Evolutionary conservation across 2,113 vertebrate genomes (phyloP).

Genomic region (Vombatus ursinus): DNA sequence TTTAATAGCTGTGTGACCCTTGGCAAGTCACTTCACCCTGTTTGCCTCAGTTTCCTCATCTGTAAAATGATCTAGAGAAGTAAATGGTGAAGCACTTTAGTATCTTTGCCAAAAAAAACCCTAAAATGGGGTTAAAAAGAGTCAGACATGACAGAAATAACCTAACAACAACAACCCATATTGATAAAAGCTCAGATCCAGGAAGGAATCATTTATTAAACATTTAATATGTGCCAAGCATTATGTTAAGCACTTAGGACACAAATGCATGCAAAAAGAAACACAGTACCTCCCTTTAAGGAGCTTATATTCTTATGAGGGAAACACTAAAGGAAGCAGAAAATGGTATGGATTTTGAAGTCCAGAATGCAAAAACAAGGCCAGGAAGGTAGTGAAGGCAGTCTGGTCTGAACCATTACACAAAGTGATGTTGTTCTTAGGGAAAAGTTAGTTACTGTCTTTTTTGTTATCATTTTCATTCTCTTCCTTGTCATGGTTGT

Average conservation of each 20-base stretch:
- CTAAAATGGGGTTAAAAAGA: no score
- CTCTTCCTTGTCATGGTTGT: background rate
- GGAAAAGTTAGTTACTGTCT: background rate
- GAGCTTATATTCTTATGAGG: background rate
- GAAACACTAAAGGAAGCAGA: background rate
- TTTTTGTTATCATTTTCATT: background rate
- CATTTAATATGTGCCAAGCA: background rate
- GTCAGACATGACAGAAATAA: no score
- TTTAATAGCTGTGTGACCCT: no score
- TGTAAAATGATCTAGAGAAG: no score
- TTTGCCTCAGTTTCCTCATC: no score
- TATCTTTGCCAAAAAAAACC: no score
- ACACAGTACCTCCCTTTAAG: background rate
- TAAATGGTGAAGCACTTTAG: no score
- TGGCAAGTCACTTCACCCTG: no score
- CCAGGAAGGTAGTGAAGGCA: background rate
- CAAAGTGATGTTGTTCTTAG: background rate
- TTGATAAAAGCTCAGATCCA: no score
- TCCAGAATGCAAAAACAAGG: background rate
- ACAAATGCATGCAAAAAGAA: background rate
- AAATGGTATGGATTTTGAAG: background rate
- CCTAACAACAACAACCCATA: no score
- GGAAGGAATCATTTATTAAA: background rate
- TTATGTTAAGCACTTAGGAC: background rate
- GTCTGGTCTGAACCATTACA: background rate